Evolutionary conservation across 92 coral and sea anemone species (phyloP).

Genomic region (Micromussa lordhowensis): DNA sequence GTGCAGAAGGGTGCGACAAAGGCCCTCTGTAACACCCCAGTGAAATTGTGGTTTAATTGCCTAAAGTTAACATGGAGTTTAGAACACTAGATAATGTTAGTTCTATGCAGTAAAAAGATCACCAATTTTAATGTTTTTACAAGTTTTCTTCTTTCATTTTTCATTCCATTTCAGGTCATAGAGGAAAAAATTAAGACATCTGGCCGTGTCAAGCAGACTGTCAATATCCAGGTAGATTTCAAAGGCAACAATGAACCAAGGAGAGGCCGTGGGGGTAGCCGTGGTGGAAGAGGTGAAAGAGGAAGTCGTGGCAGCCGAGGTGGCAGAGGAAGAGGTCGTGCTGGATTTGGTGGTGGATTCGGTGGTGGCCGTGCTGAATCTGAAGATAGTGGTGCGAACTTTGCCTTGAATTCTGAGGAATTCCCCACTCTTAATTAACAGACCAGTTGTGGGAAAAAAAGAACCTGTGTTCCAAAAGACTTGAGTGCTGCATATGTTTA

Average conservation of each 20-base stretch:
- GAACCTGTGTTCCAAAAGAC: constrained; percentile 23
- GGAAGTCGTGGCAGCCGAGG: constrained; percentile 69
- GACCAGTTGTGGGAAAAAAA: not conserved
- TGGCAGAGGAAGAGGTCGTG: constrained; percentile 76
- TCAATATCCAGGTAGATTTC: constrained; percentile 87
- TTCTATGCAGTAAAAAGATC: no score
- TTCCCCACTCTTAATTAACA: constrained; percentile 89
- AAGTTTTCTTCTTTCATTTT: not conserved
- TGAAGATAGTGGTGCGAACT: constrained; percentile 68
- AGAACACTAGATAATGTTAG: no score
- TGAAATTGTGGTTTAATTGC: no score
- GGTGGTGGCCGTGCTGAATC: constrained; percentile 54
- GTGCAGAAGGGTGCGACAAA: no score
- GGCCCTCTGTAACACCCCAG: no score
- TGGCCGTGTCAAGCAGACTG: constrained; percentile 90
- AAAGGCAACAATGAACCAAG: constrained; percentile 55
- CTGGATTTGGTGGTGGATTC: constrained; percentile 50
- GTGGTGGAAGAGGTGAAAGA: constrained; percentile 70
- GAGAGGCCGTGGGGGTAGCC: constrained; percentile 61
- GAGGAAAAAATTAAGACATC: constrained; percentile 96
- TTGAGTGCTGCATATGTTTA: constrained; percentile 36
- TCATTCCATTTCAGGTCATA: constrained; percentile 60
- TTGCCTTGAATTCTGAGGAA: constrained; percentile 86
- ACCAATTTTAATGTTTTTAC: no score
- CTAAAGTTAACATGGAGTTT: no score